phyloP scores from a whole-genome alignment of 2,888 invertebrate genomes.

The Leptinotarsa rubiginosa region DNA sequence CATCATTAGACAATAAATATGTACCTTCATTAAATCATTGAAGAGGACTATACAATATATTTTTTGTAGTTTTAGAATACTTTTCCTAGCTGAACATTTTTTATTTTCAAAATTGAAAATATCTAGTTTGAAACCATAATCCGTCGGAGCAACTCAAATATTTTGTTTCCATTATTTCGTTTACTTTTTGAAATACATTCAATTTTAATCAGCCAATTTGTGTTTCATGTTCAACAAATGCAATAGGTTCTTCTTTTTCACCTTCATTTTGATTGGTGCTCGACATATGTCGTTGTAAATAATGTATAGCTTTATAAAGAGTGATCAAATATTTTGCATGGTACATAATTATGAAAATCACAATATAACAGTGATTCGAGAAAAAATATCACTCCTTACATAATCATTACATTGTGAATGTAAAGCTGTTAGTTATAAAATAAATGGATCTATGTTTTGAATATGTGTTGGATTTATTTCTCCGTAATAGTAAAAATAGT shows the following conservation, averaged over 20 bases:
- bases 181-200: no score
- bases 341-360: not conserved
- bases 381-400: not conserved
- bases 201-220: no score
- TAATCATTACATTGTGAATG: not conserved
- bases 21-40: not conserved
- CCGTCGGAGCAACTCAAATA: no score
- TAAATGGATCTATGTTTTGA: not conserved
- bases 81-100: no score
- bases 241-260: not conserved
- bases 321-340: not conserved
- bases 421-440: not conserved
- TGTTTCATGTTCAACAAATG: not conserved
- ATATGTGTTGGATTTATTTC: no score
- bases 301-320: conserved; percentile 16
- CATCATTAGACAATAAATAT: conserved; percentile 22
- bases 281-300: not conserved
- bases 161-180: no score
- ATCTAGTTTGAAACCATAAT: no score
- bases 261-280: not conserved
- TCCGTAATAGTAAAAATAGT: no score
- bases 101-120: no score
- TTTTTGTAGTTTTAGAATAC: no score
- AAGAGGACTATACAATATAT: not conserved
- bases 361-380: not conserved